Conservation (phyloP, 1,140 invertebrate species). For the Pseudomyrmex concolor region DNA sequence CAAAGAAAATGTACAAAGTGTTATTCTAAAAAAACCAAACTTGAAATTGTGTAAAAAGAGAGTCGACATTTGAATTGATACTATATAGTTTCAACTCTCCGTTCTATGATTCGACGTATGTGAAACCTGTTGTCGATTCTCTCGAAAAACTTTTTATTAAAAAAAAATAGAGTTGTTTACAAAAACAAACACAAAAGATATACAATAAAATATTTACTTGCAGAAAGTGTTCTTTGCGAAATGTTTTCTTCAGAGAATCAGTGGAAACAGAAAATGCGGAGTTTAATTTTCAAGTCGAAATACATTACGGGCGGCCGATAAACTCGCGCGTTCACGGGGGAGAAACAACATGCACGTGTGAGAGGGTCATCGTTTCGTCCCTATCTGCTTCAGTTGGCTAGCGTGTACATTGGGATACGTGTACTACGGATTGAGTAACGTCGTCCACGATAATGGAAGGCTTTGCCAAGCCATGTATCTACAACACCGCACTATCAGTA, state of each 20-base stretch:
- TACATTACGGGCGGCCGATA: conserved; percentile 63
- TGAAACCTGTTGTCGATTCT: too few species aligned
- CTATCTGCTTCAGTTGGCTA: conserved; percentile 64
- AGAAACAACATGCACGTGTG: neutral
- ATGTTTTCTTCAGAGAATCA: too few species aligned
- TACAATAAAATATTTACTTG: too few species aligned
- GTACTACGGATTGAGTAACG: conserved; percentile 69
- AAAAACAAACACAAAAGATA: too few species aligned
- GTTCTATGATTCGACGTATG: too few species aligned
- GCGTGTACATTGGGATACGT: conserved; percentile 66
- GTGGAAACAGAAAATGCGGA: neutral
- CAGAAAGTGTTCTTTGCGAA: too few species aligned
- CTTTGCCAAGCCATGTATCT: conserved; percentile 70
- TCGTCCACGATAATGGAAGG: conserved; percentile 71
- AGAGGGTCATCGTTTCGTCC: conserved; percentile 39
- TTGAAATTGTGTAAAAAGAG: neutral
- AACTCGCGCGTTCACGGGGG: conserved; percentile 60
- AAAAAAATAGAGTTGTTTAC: too few species aligned
- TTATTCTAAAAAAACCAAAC: too few species aligned
- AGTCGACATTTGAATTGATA: neutral
- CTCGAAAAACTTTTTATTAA: too few species aligned
- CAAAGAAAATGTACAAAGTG: too few species aligned
- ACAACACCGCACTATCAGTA: conserved; percentile 57
- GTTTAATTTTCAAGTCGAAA: conserved; percentile 46
- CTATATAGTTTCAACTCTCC: too few species aligned